Percentiles rank a stretch among this genome's conserved stretches.
Conservation (phyloP, 2,888 invertebrate species). For the Siphlonurus alternatus region DNA sequence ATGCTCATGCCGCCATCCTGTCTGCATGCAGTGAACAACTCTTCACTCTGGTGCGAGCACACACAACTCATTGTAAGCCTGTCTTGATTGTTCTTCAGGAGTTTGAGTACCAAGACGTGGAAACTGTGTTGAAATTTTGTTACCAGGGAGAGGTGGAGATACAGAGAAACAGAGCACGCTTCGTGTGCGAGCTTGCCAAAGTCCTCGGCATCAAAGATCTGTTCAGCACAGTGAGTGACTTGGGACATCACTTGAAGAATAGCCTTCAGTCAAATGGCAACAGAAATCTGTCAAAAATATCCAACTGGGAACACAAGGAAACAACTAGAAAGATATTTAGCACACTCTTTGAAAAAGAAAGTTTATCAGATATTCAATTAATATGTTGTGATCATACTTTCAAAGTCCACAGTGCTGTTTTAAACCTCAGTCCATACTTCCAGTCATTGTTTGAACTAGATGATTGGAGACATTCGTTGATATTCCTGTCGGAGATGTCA, state of each 20-base stretch:
- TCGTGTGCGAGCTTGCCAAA: conserved; percentile 9
- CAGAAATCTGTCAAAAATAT: background rate
- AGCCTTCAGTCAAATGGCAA: background rate
- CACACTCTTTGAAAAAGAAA: conserved; percentile 9
- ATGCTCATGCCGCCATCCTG: background rate
- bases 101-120: conserved; percentile 10
- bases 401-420: conserved; percentile 10
- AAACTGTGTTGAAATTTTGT: conserved; percentile 12
- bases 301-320: background rate
- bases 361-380: conserved; percentile 11
- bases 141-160: conserved; percentile 10
- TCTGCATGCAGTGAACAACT: conserved; percentile 3
- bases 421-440: conserved; percentile 13
- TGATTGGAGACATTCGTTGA: background rate
- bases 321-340: conserved; percentile 5
- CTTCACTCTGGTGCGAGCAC: background rate
- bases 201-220: conserved; percentile 11
- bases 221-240: conserved; percentile 5
- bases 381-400: conserved; percentile 8
- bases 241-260: background rate
- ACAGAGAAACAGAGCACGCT: background rate
- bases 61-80: background rate
- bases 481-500: conserved; percentile 7
- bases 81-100: conserved; percentile 8
- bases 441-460: background rate